These are phyloP conservation scores for Callinectes sapidus DNA, from an alignment of 2,888 invertebrate species.

Conservation along the genomic window DNA sequence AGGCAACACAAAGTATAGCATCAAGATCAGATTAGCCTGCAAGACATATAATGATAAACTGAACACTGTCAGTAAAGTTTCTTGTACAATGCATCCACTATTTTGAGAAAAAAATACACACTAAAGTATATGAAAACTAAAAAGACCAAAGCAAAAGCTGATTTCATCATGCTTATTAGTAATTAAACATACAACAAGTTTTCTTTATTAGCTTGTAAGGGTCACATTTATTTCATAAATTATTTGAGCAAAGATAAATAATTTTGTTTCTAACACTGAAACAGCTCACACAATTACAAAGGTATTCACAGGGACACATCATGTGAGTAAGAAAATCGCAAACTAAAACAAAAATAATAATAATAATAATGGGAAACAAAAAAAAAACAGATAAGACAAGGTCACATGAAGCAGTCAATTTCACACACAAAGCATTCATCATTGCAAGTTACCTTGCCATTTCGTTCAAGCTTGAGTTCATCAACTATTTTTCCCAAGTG, in stretches of 20 bases:
- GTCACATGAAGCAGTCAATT: not conserved
- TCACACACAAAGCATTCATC: not conserved
- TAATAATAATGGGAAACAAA: not conserved
- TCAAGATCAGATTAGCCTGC: too few species aligned
- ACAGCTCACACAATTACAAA: not conserved
- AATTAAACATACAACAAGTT: not conserved
- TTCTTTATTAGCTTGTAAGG: not conserved
- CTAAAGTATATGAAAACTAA: not conserved
- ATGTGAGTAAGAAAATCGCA: not conserved
- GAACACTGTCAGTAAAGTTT: not conserved
- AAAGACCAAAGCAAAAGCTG: not conserved
- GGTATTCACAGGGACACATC: not conserved
- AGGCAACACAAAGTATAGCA: too few species aligned
- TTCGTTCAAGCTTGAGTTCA: conserved; percentile 69
- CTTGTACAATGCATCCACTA: not conserved
- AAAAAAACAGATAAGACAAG: not conserved
- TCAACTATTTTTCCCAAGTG: conserved; percentile 72
- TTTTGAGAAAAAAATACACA: not conserved
- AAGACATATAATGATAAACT: not conserved
- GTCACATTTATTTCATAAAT: not conserved
- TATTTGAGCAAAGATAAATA: not conserved
- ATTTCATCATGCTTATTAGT: not conserved
- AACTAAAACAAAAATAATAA: not conserved
- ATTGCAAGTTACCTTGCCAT: conserved; percentile 63
- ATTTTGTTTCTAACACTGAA: not conserved